Base-by-base conservation (phyloP, 2,888 invertebrate genomes). In the Cephonodes hylas region DNA sequence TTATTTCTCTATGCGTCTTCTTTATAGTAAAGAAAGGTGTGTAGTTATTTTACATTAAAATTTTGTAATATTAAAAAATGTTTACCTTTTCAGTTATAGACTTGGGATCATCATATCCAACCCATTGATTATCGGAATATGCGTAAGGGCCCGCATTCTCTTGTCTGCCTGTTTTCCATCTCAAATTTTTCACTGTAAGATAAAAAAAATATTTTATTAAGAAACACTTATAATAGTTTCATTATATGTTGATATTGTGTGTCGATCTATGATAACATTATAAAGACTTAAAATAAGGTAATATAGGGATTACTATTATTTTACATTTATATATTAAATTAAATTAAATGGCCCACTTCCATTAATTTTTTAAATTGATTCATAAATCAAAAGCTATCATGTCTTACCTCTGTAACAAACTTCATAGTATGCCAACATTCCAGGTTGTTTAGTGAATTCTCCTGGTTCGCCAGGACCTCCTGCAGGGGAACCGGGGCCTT, bases 341-440 rank as follows among this genome's bases (percentile, higher is more conserved):
- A n/a, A n/a, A n/a, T n/a, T n/a, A n/a, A n/a, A n/a, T n/a, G n/a
- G n/a, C n/a, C n/a, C n/a, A n/a, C n/a, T n/a, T n/a, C n/a, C n/a
- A n/a, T n/a, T n/a, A n/a, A n/a, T n/a, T n/a, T n/a, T n/a, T n/a
- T n/a, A n/a, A n/a, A n/a, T n/a, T n/a, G n/a, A n/a, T n/a, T n/a
- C n/a, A 27, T 34, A 7, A 25, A 42, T 58, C 27, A 58, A 38
- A 44, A 44, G 59, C 56, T 15, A 64, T 20, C 20, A 42, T 42
- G 64, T 38, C 71, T 63, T 69, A 93, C 93, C 87, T 84, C 94
- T 93, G 61, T 95, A 94, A 75, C 97, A 97, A 67, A 97, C 95
- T 90, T 97, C 97, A 75, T 97, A 96, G 80, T 97, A 97, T 0
- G 97, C 95, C 72, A 97, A 80, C 96, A 97, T 97, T 74, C 97